Evolutionary conservation across 1,140 invertebrate genomes (phyloP), one percentile per base, ranked within the genome.

Genomic region (Panagrolaimus sp.): DNA sequence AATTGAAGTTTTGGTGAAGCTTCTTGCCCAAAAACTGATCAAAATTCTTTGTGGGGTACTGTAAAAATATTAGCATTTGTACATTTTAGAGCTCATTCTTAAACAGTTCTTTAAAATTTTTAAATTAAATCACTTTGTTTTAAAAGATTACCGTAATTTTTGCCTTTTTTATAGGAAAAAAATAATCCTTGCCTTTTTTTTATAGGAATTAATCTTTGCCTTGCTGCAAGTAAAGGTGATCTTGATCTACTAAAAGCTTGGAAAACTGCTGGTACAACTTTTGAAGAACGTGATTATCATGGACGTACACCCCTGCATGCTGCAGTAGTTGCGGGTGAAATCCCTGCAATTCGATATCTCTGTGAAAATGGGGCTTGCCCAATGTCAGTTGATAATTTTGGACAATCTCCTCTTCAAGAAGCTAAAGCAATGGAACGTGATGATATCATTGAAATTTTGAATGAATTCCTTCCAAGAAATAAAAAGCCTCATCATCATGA

Each of bases 271-370:
- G 82, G 82, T 8, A 76, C 70, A 7, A 63, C 69, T 14, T 53
- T 83, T n/a, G 80, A 64, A 14, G 77, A 77, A 48, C 44, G 63
- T 0, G 82, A 82, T 66, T 83, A 83, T 57, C 72, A 78, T 23
- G 76, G 78, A 14, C 63, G 82, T 20, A 83, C 80, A 1, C 80
- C 80, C 3, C 66, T 82, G 3, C 81, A 83, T 70, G 73, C 83
- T 65, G 68, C 75, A 9, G 65, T 65, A n/a, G 48, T 31, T 0
- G 62, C 63, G 5, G 77, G 70, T 8, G 25, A 73, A 16, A 53
- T 70, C 5, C 31, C 64, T 46, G 47, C 79, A 27, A 69, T 71
- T 23, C 53, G 43, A 43, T 79, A 72, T 42, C 71, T 77, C 8
- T 76, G 73, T 44, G 71, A 65, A 14, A 72, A 69, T 14, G 74